Base-by-base conservation (phyloP, 1,140 invertebrate species). In the Zaprionus camerounensis region DNA sequence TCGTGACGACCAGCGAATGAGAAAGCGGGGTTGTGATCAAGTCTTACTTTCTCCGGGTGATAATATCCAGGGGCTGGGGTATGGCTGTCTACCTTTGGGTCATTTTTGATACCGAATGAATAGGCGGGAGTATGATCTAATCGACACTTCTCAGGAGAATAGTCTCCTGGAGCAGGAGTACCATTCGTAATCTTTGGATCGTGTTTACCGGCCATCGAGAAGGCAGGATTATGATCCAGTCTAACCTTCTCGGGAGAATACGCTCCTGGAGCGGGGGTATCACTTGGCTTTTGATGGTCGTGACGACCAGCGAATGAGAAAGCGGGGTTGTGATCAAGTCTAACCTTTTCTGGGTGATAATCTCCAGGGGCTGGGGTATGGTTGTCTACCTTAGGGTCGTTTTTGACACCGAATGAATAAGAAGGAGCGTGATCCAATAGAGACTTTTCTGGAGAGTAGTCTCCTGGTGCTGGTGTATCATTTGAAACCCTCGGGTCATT, bases 91-190 rank as follows among this genome's bases (percentile, higher is more conserved):
- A 62, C 53, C 36, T 74, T 66, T 0, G 71, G 36, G 11, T 95
- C 76, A 91, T 78, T 70, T 79, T 94, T 94, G 5, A 93, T 87
- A 63, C 94, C 94, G 76, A 95, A 94, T 11, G 93, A 94, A 72
- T 94, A 95, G 69, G 94, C 93, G 24, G 94, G 94, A 63, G 94
- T 81, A 41, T 82, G 93, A 46, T 93, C 93, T 36, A 93, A 82
- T 56, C 95, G 94, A 22, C 94, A 94, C 81, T 95, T 95, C 81
- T 97, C 96, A 1, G 96, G 96, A 93, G 95, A 94, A 93, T 98
- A 95, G 91, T 95, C 94, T 82, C 97, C 94, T 80, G 97, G 94
- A 78, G 96, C 95, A 2, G 97, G 97, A 2, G 95, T 96, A 28
- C 95, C 93, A 83, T 96, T 96, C 2, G 92, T 73, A 92, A 95